phyloP scores from a whole-genome alignment of 2,113 vertebrate species.

The Eurystomus gularis region DNA sequence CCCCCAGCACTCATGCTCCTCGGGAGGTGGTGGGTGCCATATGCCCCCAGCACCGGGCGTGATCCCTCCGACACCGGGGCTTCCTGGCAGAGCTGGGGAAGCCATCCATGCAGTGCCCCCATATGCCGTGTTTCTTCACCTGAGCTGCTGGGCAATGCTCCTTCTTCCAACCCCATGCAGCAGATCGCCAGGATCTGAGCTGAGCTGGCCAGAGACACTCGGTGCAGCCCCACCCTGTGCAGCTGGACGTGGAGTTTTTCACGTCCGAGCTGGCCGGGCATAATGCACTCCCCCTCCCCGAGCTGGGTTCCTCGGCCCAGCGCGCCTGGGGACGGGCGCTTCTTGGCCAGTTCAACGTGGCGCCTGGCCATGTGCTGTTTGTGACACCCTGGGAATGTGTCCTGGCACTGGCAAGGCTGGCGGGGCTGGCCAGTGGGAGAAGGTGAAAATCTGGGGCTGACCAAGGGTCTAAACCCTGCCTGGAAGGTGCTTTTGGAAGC shows the following conservation, averaged over 20 bases:
- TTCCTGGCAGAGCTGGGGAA: not conserved
- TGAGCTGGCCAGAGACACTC: not conserved
- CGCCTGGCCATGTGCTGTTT: not conserved
- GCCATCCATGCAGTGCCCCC: rapidly evolving
- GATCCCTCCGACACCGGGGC: too few species aligned
- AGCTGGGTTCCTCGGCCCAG: not conserved
- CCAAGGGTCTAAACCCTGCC: not conserved
- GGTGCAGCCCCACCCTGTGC: not conserved
- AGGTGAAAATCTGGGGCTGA: not conserved
- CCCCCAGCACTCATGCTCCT: rapidly evolving
- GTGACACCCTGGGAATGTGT: constrained; percentile 44
- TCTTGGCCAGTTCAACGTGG: not conserved
- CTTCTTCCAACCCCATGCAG: not conserved
- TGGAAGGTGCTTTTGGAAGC: not conserved
- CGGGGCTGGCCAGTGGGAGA: not conserved
- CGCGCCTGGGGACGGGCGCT: too few species aligned
- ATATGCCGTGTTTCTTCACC: not conserved
- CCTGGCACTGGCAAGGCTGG: not conserved
- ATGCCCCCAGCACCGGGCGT: rapidly evolving
- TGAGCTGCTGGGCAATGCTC: not conserved
- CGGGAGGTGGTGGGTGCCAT: not conserved
- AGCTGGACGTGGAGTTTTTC: not conserved
- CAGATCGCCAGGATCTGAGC: rapidly evolving
- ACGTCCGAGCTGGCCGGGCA: not conserved
- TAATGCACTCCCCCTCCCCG: too few species aligned